A percentile compares a stretch with the other conserved stretches of the same genome.
Evolutionary conservation across 2,888 invertebrate species (phyloP).

Genomic region (Pristionchus arcanus): DNA sequence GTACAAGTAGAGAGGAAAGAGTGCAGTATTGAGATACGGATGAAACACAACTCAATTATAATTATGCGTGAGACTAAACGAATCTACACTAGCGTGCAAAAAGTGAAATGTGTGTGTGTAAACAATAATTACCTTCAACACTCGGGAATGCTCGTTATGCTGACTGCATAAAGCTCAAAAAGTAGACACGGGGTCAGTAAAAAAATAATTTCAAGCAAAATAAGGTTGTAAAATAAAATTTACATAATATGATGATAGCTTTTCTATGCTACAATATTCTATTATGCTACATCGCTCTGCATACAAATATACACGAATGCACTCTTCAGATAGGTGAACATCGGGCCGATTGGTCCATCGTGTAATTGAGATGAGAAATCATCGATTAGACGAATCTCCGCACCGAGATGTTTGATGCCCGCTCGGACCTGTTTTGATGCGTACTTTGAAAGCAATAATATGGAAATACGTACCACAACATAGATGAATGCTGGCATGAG

Average conservation of each 20-base stretch:
- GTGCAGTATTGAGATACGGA: background rate
- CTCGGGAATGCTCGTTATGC: background rate
- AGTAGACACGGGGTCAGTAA: background rate
- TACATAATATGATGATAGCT: background rate
- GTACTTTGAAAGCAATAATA: background rate
- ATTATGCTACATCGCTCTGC: constrained; percentile 20
- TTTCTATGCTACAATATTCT: background rate
- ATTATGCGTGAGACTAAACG: background rate
- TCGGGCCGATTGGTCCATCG: constrained; percentile 18
- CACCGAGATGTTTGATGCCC: constrained; percentile 48
- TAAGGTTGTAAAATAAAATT: background rate
- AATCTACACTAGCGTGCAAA: background rate
- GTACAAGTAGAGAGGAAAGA: background rate
- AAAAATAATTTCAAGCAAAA: background rate
- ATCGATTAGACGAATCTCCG: constrained; percentile 49
- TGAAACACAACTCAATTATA: background rate
- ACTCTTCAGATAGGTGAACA: constrained; percentile 48
- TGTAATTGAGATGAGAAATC: constrained; percentile 7
- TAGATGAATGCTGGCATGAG: constrained; percentile 50
- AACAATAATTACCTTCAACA: too few relatives aligned
- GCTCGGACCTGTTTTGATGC: background rate
- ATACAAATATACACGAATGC: constrained; percentile 47
- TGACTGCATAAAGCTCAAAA: background rate
- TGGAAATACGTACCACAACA: background rate
- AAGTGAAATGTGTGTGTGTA: background rate